A percentile compares a stretch with the other conserved stretches of the same genome.
Conservation (phyloP, 1,140 invertebrate genomes). For the Dryas iulia region DNA sequence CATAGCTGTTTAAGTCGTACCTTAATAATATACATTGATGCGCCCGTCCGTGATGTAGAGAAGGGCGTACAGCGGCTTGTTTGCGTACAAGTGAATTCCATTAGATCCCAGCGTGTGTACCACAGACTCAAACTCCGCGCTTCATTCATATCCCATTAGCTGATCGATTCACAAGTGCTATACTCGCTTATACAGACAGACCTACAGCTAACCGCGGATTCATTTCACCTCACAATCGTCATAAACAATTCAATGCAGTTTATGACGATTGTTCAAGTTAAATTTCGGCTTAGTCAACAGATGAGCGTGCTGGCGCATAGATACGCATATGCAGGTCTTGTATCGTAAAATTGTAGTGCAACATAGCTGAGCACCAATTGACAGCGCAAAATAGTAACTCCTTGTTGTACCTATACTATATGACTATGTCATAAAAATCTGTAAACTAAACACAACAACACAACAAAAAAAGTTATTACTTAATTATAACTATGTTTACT, state of each 20-base stretch:
- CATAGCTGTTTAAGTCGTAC: slow-evolving; percentile 9
- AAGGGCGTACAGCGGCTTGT: slow-evolving; percentile 65
- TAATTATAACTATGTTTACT: no score
- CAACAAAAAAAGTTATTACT: no score
- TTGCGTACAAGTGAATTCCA: slow-evolving; percentile 79
- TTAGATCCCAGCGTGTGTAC: slow-evolving; percentile 69
- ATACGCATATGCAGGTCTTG: neutral
- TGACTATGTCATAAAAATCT: neutral
- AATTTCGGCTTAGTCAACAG: slow-evolving; percentile 34
- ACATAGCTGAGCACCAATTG: neutral
- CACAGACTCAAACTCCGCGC: slow-evolving; percentile 59
- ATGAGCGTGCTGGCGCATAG: slow-evolving; percentile 33
- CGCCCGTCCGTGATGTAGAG: slow-evolving; percentile 46
- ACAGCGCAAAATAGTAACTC: neutral
- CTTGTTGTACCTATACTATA: no score
- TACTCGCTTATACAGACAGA: slow-evolving; percentile 55
- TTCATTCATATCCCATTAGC: slow-evolving; percentile 78
- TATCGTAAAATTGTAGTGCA: neutral
- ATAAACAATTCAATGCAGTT: neutral
- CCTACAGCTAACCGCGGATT: slow-evolving; percentile 36
- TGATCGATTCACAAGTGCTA: slow-evolving; percentile 73
- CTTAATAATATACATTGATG: slow-evolving; percentile 14
- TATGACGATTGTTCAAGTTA: slow-evolving; percentile 36
- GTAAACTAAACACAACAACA: no score
- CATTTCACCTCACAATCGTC: slow-evolving; percentile 31